Evolutionary conservation across 2,113 vertebrate species (phyloP), one percentile per base, ranked within the genome.

Genomic region (Nipponia nippon): DNA sequence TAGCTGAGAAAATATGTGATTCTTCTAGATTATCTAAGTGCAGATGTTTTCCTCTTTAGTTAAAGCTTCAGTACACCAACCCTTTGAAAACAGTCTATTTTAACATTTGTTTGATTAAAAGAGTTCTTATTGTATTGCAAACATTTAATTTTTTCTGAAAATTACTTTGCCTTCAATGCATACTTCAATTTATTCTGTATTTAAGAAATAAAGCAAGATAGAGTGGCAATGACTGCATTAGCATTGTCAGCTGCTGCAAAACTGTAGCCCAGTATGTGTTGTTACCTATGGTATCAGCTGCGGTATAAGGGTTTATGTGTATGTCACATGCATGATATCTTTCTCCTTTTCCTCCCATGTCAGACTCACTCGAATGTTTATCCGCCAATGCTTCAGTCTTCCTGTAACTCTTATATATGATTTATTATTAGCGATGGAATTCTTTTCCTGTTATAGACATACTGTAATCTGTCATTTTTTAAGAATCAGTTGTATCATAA

Each of bases 1-100:
- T 98, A 97, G 94, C 97, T 82, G 62, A 95, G 89, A 96, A 96
- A 93, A 94, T 80, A 95, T 70, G 59, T 95, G 83, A 97, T 98
- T 96, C 90, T 97, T 98, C 78, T 90, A 91, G 95, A 95, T 97
- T 95, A 96, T 96, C 92, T 93, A 97, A 97, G 98, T 98, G 98
- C 98, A 98, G 98, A 97, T 97, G 83, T 98, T 98, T 98, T 98
- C 97, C 97, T 98, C 88, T 96, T 93, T 83, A 97, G 79, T 65
- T 96, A 93, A 97, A 93, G 38, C 83, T 55, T 93, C 86, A 97
- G 89, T 98, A 98, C 97, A 98, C 98, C 97, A 98, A 98, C 97
- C 98, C 96, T 98, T 98, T 97, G 98, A 98, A 98, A 92, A 82
- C 62, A 87, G 92, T 83, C 47, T 77, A 42, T 79, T 82, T 92